Conservation (phyloP, 2,888 invertebrate species). For the Petrolisthes cinctipes region DNA sequence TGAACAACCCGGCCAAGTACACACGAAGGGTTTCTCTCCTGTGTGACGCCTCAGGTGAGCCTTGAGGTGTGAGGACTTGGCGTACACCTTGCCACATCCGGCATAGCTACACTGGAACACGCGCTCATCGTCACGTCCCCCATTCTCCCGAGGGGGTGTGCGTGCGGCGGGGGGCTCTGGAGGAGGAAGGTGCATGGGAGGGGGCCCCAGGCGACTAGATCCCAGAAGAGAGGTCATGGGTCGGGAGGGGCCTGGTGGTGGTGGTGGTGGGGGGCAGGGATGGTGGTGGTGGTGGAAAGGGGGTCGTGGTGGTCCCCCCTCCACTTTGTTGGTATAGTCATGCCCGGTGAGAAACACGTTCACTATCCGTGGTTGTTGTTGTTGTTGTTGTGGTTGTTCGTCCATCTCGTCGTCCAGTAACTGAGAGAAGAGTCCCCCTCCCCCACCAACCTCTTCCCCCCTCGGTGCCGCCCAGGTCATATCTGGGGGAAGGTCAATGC, state of each 20-base stretch:
- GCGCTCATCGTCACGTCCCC: conserved; percentile 70
- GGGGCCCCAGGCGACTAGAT: conserved; percentile 6
- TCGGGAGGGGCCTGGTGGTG: not conserved
- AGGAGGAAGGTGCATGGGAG: not conserved
- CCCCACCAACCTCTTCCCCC: conserved; percentile 33
- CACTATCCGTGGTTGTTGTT: conserved; percentile 16
- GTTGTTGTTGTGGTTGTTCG: conserved; percentile 8
- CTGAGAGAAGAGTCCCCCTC: conserved; percentile 56
- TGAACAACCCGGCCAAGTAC: conserved; percentile 80
- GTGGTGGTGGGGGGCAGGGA: conserved; percentile 68
- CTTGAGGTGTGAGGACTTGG: conserved; percentile 90
- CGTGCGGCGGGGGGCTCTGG: conserved; percentile 16
- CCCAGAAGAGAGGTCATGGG: conserved; percentile 34
- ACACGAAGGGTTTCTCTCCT: conserved; percentile 76
- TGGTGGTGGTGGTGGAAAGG: conserved; percentile 52
- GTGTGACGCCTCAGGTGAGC: conserved; percentile 88
- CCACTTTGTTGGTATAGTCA: conserved; percentile 69
- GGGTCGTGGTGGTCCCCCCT: conserved; percentile 51
- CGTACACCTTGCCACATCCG: conserved; percentile 84
- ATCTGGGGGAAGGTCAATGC: conserved; percentile 46
- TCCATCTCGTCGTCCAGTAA: conserved; percentile 39
- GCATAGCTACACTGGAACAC: conserved; percentile 79
- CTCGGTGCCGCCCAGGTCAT: conserved; percentile 50
- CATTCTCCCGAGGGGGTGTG: conserved; percentile 8
- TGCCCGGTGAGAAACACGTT: conserved; percentile 70